Percentiles rank a stretch among this genome's conserved stretches.
Evolutionary conservation across 2,888 invertebrate species (phyloP).

Genomic region (Suillia variegata): DNA sequence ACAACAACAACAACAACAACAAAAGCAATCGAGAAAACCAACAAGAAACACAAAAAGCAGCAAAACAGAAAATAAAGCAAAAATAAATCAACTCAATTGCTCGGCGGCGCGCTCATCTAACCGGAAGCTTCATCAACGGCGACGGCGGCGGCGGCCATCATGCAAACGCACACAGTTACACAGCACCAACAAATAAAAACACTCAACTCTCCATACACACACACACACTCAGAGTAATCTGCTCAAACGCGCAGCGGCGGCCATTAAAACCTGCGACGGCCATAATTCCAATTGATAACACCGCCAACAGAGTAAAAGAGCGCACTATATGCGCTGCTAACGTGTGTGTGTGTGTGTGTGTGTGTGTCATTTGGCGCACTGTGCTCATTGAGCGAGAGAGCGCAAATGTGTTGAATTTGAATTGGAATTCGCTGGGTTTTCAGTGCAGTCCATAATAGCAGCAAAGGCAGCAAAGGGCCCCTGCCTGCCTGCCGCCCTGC

Average conservation of each 20-base stretch:
- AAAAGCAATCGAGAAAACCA: too few relatives aligned
- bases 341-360: too few relatives aligned
- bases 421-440: too few relatives aligned
- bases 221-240: background rate
- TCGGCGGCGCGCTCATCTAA: background rate
- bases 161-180: slow-evolving; percentile 25
- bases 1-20: too few relatives aligned
- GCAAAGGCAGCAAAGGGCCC: slow-evolving; percentile 1
- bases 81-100: slow-evolving; percentile 12
- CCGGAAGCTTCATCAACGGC: background rate
- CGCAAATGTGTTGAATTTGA: too few relatives aligned
- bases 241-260: background rate
- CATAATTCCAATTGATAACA: background rate
- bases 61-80: slow-evolving; percentile 8
- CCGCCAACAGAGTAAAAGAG: background rate
- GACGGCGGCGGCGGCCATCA: slow-evolving; percentile 21
- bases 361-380: too few relatives aligned
- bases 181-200: slow-evolving; percentile 22
- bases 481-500: background rate
- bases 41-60: too few relatives aligned
- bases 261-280: too few relatives aligned
- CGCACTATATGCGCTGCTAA: background rate
- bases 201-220: slow-evolving; percentile 29
- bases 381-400: too few relatives aligned
- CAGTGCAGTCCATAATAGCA: too few relatives aligned